Percentiles rank a stretch among this genome's conserved stretches.
These are phyloP conservation scores for Callipepla squamata DNA, from an alignment of 2,113 vertebrate species.

Conservation along the genomic window DNA sequence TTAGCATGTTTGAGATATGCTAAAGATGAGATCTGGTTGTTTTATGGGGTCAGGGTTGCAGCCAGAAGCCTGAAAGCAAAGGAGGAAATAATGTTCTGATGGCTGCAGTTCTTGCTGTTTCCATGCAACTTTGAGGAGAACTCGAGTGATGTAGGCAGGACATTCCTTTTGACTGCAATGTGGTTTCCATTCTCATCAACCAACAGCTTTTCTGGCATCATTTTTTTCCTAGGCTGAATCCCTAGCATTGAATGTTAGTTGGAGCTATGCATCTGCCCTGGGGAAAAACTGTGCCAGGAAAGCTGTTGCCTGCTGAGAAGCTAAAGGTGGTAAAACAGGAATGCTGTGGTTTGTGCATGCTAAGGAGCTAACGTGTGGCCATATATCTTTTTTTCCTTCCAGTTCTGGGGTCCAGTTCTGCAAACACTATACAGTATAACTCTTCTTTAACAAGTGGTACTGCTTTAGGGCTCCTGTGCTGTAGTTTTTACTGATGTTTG, in stretches of 20 bases:
- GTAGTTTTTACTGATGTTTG: background rate
- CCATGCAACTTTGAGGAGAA: background rate
- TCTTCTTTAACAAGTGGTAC: background rate
- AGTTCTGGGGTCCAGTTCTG: background rate
- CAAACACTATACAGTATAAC: background rate
- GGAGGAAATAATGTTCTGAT: background rate
- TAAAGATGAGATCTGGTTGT: background rate
- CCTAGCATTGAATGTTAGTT: rapidly evolving
- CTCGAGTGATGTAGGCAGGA: background rate
- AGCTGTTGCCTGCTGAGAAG: background rate
- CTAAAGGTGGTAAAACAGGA: rapidly evolving
- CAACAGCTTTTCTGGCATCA: background rate
- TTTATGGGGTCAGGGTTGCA: background rate
- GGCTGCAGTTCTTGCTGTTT: background rate
- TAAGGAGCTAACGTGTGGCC: background rate
- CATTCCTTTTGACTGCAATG: background rate
- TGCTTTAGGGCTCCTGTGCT: background rate
- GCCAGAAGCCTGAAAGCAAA: background rate
- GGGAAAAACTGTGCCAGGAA: background rate
- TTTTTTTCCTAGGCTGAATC: background rate
- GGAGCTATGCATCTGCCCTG: background rate
- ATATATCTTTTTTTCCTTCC: background rate
- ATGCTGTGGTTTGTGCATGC: rapidly evolving
- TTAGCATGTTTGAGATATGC: background rate
- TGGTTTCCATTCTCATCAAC: background rate